A percentile compares a stretch with the other conserved stretches of the same genome.
Evolutionary conservation across 2,797 vertebrate genomes (phyloP).

Genomic region (Pangasius djambal): DNA sequence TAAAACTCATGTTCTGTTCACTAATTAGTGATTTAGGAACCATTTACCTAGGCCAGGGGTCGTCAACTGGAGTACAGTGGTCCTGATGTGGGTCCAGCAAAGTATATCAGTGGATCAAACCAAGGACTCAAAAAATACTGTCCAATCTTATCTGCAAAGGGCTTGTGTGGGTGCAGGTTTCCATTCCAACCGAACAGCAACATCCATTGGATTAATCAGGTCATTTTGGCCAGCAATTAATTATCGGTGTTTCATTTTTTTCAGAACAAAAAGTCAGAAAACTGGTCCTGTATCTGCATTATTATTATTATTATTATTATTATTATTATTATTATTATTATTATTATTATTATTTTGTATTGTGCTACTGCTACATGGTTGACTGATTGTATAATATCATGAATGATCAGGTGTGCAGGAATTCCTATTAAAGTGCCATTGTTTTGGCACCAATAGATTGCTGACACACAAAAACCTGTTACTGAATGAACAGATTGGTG

Average conservation of each 20-base stretch:
- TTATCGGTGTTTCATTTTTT: neutral
- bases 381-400: neutral
- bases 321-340: no score
- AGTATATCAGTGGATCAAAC: neutral
- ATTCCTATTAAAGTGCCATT: neutral
- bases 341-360: neutral
- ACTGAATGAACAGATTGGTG: neutral
- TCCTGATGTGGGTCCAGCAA: neutral
- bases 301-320: no score
- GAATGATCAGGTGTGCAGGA: neutral
- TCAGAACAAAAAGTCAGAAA: neutral
- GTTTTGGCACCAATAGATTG: neutral
- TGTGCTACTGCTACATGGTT: neutral
- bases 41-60: neutral
- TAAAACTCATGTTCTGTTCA: neutral
- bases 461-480: neutral
- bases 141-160: neutral
- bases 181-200: neutral
- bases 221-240: neutral
- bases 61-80: neutral
- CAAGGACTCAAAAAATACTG: neutral
- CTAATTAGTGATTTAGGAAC: neutral
- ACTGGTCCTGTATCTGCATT: no score
- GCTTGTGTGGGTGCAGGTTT: neutral
- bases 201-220: neutral